Evolutionary conservation across 2,888 invertebrate species (phyloP), one percentile per base, ranked within the genome.

Genomic region (Lepidochrysops patricia): DNA sequence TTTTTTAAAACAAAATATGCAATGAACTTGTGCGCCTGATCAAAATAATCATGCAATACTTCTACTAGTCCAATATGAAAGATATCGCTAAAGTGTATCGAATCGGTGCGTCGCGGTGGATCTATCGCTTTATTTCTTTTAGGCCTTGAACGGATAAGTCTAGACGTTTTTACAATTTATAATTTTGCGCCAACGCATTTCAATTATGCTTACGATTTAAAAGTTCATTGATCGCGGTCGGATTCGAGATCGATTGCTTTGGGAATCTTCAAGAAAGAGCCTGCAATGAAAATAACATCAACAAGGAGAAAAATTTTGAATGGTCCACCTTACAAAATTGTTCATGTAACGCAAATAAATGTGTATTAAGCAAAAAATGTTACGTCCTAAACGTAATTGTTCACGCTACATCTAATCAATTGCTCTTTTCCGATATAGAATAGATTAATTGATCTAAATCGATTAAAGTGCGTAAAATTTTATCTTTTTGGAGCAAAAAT

Each of bases 101-200:
- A 80, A 82, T 80, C 70, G 68, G 58, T 70, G 67, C 67, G 70
- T 74, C 71, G 72, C 69, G 67, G 68, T 66, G 65, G 68, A 72
- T 75, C 74, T 71, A 76, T 76, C 72, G 71, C 73, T 71, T 77
- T 79, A 52, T 76, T 76, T 74, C 69, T 65, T 54, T 29, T 64
- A 75, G 76, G 76, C 80, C 79, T 84, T 83, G 81, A 80, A 77
- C 74, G 72, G 71, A 77, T 77, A 80, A 80, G 82, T 82, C 84
- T 85, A 84, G 87, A 84, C 84, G 71, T 66, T 77, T 43, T 79
- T 78, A 76, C 77, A 76, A 82, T 84, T 85, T 84, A 77, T 80
- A 79, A 84, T 83, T 82, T 80, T 80, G 82, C 80, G 83, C 74
- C 74, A 75, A 78, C 79, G 86, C 82, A 86, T 86, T 79, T 76